Evolutionary conservation across 2,113 vertebrate genomes (phyloP), one percentile per base, ranked within the genome.

Genomic region (Microcebus jonahi): DNA sequence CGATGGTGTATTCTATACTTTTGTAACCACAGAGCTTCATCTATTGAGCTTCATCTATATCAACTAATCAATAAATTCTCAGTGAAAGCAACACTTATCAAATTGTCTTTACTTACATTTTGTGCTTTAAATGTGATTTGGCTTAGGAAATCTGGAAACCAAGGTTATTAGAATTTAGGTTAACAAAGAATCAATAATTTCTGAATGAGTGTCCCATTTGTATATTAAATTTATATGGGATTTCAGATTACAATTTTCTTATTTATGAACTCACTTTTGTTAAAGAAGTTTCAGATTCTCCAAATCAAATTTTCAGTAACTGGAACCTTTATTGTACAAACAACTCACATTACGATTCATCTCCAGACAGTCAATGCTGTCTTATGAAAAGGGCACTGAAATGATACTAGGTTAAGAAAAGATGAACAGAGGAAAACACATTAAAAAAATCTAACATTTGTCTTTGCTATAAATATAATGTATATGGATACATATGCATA

Each of bases 181-280:
- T 73, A 91, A 85, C 48, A 53, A 85, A 59, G 29, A 89, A 75
- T 80, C 82, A 57, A 79, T 94, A 77, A 87, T 83, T 88, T 50
- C 68, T 79, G 45, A 90, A 85, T 42, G 15, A 68, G n/a, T 0
- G 50, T 45, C 48, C 23, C 14, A 81, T 89, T 89, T 36, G 59
- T 80, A 36, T 61, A 80, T 68, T 36, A 84, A n/a, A 67, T 84
- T 80, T 39, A 67, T 29, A 39, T 31, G 11, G 15, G n/a, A 17
- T 73, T 53, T 95, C 39, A 25, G 71, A 61, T 45, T 14, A 55
- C 59, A 48, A 13, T 67, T 85, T 68, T 84, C 39, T 65, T 84
- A 67, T 91, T 81, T 92, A 59, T 85, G 29, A 68, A 75, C 59
- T 80, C 50, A 8, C 14, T 85, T 94, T 55, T 75, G 23, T 87